phyloP scores from a whole-genome alignment of 2,888 invertebrate species.

The Diachrysia chrysitis region DNA sequence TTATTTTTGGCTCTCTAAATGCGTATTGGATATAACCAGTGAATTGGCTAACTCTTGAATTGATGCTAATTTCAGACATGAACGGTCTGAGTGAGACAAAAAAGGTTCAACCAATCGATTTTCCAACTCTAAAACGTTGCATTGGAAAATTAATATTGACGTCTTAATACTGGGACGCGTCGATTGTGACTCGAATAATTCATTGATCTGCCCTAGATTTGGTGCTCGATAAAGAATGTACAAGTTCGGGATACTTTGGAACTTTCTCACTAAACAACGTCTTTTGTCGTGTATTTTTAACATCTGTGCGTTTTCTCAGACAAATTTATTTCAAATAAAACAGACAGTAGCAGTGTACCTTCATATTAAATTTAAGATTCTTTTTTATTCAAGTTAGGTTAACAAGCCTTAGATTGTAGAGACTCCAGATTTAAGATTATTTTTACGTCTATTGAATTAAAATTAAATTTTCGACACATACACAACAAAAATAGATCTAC shows the following conservation, averaged over 20 bases:
- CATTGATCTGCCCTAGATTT: conserved; percentile 44
- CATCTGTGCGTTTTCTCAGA: not conserved
- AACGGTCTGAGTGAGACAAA: conserved; percentile 60
- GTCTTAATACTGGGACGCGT: conserved; percentile 48
- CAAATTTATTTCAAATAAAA: not conserved
- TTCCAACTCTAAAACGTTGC: conserved; percentile 57
- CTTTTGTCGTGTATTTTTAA: conserved; percentile 1
- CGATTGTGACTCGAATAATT: conserved; percentile 51
- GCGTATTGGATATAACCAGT: conserved; percentile 57
- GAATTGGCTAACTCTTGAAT: conserved; percentile 55
- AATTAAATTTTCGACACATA: too few species aligned
- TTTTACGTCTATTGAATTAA: too few species aligned
- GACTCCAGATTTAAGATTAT: too few species aligned
- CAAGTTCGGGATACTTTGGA: conserved; percentile 12
- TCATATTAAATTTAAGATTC: not conserved
- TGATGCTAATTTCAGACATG: conserved; percentile 65
- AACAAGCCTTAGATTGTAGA: not conserved
- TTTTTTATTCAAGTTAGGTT: not conserved
- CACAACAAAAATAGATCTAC: not conserved
- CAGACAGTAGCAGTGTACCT: not conserved
- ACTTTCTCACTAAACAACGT: not conserved
- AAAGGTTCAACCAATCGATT: conserved; percentile 61
- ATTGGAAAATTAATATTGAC: conserved; percentile 67
- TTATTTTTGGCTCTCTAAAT: conserved; percentile 52
- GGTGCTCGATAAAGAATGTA: conserved; percentile 39